Evolutionary conservation across 2,113 vertebrate genomes (phyloP).

Genomic region (Sarotherodon lohbergeri): DNA sequence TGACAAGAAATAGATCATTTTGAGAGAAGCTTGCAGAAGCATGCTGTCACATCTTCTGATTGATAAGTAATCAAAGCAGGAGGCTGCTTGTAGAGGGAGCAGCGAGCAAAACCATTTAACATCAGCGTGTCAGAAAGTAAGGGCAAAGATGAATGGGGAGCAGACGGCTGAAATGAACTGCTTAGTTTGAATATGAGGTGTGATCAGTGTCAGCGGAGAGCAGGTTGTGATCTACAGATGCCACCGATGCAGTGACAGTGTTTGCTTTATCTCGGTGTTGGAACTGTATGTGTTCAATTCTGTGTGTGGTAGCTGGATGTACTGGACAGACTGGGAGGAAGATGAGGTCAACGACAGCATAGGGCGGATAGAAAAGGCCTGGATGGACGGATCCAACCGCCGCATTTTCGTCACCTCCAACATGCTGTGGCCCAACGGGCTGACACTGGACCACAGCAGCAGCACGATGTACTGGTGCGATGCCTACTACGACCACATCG

Average conservation of each 20-base stretch:
- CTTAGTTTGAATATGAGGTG: not conserved
- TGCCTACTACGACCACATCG: slow-evolving; percentile 97
- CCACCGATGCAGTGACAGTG: not conserved
- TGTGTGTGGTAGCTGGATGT: slow-evolving; percentile 89
- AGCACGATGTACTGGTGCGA: slow-evolving; percentile 97
- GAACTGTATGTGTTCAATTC: not conserved
- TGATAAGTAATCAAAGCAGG: slow-evolving; percentile 40
- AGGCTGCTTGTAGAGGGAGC: not conserved
- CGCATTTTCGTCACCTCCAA: slow-evolving; percentile 93
- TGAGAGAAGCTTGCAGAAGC: slow-evolving; percentile 9
- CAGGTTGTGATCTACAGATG: not conserved
- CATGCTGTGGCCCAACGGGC: slow-evolving; percentile 98
- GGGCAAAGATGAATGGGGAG: not conserved
- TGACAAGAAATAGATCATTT: not conserved
- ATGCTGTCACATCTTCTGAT: slow-evolving; percentile 30
- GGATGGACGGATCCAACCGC: slow-evolving; percentile 93
- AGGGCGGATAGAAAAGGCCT: slow-evolving; percentile 95
- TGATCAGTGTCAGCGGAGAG: not conserved
- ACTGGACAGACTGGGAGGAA: slow-evolving; percentile 99
- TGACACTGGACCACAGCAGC: slow-evolving; percentile 86
- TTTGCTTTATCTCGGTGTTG: not conserved
- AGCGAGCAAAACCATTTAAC: not conserved
- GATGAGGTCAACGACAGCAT: slow-evolving; percentile 96
- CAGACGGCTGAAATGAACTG: not conserved
- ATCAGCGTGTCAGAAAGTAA: not conserved